Evolutionary conservation across 1,140 invertebrate genomes (phyloP).

Genomic region (Condylostylus longicornis): DNA sequence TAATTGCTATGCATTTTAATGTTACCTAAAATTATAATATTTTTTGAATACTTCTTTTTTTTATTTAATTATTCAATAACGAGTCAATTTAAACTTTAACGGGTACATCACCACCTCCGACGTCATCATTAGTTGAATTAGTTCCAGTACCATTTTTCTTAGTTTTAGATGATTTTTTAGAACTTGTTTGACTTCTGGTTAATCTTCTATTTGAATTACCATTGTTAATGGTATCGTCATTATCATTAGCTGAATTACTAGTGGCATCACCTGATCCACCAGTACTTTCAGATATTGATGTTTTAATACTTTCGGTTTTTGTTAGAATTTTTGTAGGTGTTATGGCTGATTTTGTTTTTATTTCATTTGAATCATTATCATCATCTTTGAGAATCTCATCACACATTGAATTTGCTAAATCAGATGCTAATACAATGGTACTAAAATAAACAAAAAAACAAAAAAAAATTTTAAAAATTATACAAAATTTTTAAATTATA

Average conservation of each 20-base stretch:
- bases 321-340: neutral
- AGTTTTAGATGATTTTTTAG: neutral
- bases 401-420: constrained; percentile 1
- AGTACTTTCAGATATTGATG: neutral
- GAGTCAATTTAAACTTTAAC: neutral
- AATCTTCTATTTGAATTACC: neutral
- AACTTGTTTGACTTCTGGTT: neutral
- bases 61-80: too few species aligned
- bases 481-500: too few species aligned
- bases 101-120: neutral
- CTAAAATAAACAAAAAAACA: too few species aligned
- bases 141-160: neutral
- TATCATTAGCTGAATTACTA: neutral
- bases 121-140: neutral
- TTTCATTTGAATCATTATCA: neutral
- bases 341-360: neutral
- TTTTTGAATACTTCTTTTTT: too few species aligned
- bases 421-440: neutral
- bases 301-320: neutral
- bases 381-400: constrained; percentile 1
- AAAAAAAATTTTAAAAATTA: too few species aligned
- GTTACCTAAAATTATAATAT: too few species aligned
- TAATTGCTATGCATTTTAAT: too few species aligned
- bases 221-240: neutral
- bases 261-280: neutral